phyloP scores from a whole-genome alignment of 2,797 vertebrate genomes.

The Orestias chungarensis region DNA sequence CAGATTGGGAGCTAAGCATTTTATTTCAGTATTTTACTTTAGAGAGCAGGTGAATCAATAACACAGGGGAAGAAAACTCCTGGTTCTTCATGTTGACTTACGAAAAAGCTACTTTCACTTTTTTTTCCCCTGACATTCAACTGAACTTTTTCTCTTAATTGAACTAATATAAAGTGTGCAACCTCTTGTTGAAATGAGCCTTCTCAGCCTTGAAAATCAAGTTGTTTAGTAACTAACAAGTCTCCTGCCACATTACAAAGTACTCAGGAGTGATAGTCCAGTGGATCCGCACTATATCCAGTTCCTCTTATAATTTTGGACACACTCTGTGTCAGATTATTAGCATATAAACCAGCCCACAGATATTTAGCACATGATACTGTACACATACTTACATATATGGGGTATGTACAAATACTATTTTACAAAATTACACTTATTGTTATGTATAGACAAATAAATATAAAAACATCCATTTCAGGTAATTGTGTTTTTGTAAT shows the following conservation, averaged over 20 bases:
- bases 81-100: conserved; percentile 2
- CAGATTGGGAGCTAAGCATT: neutral
- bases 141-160: conserved; percentile 58
- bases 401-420: no score
- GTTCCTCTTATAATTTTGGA: conserved; percentile 20
- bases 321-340: conserved; percentile 17
- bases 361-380: neutral
- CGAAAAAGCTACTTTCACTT: conserved; percentile 13
- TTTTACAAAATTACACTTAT: no score
- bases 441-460: no score
- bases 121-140: conserved; percentile 39
- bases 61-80: conserved; percentile 14
- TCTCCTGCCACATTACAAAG: neutral
- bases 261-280: neutral
- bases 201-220: neutral
- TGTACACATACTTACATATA: no score
- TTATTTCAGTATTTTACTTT: neutral
- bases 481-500: no score
- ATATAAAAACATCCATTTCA: no score
- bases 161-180: conserved; percentile 59
- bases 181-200: conserved; percentile 50
- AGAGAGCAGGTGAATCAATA: conserved; percentile 19
- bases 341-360: conserved; percentile 41
- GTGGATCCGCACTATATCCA: neutral
- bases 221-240: neutral